These are phyloP conservation scores for Acleris literana DNA, from an alignment of 2,888 invertebrate genomes.

Conservation along the genomic window DNA sequence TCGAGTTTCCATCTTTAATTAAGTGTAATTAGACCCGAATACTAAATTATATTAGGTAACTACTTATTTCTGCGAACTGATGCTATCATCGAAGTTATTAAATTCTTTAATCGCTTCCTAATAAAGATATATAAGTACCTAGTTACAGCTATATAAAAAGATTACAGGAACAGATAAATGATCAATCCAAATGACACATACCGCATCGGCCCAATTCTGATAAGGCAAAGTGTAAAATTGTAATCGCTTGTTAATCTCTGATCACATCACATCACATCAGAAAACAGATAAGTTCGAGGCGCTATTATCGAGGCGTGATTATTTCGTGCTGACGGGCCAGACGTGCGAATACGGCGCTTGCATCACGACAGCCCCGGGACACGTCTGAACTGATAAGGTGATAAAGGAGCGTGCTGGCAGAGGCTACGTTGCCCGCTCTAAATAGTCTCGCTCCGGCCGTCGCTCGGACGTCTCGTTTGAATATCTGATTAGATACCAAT, in stretches of 20 bases:
- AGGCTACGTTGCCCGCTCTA: constrained; percentile 6
- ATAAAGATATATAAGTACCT: background rate
- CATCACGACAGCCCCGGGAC: constrained; percentile 35
- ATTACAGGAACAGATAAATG: constrained; percentile 22
- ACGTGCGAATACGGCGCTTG: constrained; percentile 49
- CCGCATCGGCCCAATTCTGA: constrained; percentile 18
- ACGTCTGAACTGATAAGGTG: constrained; percentile 23
- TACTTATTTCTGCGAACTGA: too few species aligned
- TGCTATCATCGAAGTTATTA: too few species aligned
- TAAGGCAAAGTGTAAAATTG: constrained; percentile 4
- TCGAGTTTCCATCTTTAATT: too few species aligned
- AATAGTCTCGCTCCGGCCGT: constrained; percentile 3
- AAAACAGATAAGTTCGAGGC: constrained; percentile 36
- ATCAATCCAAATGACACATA: constrained; percentile 25
- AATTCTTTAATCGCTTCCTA: background rate
- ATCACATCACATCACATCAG: constrained; percentile 32
- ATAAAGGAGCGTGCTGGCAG: constrained; percentile 24
- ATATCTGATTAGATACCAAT: background rate
- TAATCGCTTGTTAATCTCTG: constrained; percentile 23
- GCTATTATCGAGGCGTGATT: constrained; percentile 36
- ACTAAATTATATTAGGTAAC: too few species aligned
- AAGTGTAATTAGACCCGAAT: too few species aligned
- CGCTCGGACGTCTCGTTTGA: constrained; percentile 19
- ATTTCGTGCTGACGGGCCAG: constrained; percentile 45
- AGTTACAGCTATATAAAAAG: background rate